These are phyloP conservation scores for Conchocele bisecta DNA, from an alignment of 2,888 invertebrate genomes.

Conservation along the genomic window DNA sequence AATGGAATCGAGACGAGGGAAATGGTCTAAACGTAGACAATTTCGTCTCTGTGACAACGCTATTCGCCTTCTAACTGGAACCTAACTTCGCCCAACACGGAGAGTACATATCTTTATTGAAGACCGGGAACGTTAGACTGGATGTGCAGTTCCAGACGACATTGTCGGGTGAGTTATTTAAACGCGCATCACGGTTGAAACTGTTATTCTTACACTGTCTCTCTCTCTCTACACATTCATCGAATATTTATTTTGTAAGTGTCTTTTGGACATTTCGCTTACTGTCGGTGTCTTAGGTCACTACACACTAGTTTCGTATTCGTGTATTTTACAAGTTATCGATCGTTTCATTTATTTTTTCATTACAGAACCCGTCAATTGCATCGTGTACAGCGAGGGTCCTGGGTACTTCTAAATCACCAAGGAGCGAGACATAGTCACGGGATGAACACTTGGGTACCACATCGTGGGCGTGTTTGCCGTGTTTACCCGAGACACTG, in stretches of 20 bases:
- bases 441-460: constrained; percentile 16
- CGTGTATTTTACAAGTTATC: too few relatives aligned
- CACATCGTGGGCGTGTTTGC: constrained; percentile 12
- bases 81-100: constrained; percentile 43
- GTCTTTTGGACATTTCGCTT: too few relatives aligned
- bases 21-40: too few relatives aligned
- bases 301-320: too few relatives aligned
- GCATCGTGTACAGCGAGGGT: constrained; percentile 29
- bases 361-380: constrained; percentile 44
- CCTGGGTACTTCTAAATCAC: constrained; percentile 25
- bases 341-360: constrained; percentile 14
- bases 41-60: constrained; percentile 16
- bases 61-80: constrained; percentile 43
- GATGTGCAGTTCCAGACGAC: constrained; percentile 26
- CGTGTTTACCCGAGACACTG: background rate
- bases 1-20: constrained; percentile 39
- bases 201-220: too few relatives aligned
- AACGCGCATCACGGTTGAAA: too few relatives aligned
- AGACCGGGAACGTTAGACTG: constrained; percentile 36
- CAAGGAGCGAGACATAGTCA: constrained; percentile 9
- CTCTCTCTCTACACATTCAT: too few relatives aligned
- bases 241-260: too few relatives aligned
- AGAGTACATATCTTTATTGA: constrained; percentile 32
- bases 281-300: too few relatives aligned
- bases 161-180: constrained; percentile 25